Conservation (phyloP, 2,888 invertebrate species). For the Chaetogeoica ovagalla region DNA sequence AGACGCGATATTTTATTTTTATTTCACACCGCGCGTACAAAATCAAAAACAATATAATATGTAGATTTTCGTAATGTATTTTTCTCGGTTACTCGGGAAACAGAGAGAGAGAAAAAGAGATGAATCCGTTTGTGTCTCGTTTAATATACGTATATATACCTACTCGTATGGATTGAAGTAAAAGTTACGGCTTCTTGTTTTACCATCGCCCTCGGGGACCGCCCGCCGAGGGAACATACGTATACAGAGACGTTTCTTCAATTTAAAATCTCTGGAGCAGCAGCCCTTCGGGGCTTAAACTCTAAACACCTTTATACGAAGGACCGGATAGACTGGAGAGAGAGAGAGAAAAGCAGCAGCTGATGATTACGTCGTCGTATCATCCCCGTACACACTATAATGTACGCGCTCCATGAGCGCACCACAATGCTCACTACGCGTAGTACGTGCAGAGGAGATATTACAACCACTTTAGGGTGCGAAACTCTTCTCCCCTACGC, state of each 20-base stretch:
- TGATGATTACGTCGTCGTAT: neutral
- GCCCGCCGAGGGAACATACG: neutral
- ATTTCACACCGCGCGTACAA: no score
- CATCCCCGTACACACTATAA: constrained; percentile 1
- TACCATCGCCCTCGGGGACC: constrained; percentile 18
- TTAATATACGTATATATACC: neutral
- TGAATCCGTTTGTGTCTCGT: no score
- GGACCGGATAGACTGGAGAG: constrained; percentile 9
- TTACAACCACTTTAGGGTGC: neutral
- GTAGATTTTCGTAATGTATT: no score
- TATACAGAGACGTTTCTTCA: constrained; percentile 16
- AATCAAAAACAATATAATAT: no score
- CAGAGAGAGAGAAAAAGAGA: no score
- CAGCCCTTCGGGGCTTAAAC: constrained; percentile 37
- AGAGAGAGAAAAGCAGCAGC: neutral
- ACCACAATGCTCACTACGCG: neutral
- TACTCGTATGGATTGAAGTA: neutral
- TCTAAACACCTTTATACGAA: constrained; percentile 37
- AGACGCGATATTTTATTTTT: no score
- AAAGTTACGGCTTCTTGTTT: neutral
- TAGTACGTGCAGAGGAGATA: no score
- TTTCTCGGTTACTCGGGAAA: no score
- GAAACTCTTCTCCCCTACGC: neutral
- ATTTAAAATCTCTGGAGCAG: constrained; percentile 23
- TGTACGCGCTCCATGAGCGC: constrained; percentile 4